Evolutionary conservation across 1,140 invertebrate genomes (phyloP).

Genomic region (Zophobas atratus): DNA sequence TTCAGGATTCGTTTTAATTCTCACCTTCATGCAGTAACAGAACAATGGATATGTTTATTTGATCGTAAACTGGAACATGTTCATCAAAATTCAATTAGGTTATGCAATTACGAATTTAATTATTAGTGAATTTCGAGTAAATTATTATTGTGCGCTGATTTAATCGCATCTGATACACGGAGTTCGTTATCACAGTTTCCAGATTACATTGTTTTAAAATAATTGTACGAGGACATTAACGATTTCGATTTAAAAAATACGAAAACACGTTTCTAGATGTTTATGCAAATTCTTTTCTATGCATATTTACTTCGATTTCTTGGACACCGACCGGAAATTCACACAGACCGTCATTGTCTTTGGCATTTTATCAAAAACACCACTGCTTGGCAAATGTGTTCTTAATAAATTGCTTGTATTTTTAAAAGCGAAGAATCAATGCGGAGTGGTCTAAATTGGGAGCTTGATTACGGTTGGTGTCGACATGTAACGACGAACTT

Average conservation of each 20-base stretch:
- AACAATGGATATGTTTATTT: conserved; percentile 42
- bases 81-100: conserved; percentile 43
- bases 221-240: too few species aligned
- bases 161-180: conserved; percentile 9
- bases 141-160: conserved; percentile 17
- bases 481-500: too few species aligned
- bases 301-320: background rate
- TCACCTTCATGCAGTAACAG: conserved; percentile 33
- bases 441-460: too few species aligned
- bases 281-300: conserved; percentile 28
- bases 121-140: conserved; percentile 36
- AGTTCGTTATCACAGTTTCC: conserved; percentile 7
- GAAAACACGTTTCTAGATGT: background rate
- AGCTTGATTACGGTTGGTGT: too few species aligned
- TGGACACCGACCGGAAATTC: conserved; percentile 34
- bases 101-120: conserved; percentile 43
- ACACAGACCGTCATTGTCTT: conserved; percentile 33
- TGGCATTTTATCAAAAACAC: conserved; percentile 37
- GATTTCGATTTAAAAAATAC: too few species aligned
- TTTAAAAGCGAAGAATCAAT: background rate
- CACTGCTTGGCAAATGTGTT: conserved; percentile 14
- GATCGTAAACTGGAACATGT: conserved; percentile 38
- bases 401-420: conserved; percentile 32
- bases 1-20: conserved; percentile 27
- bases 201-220: background rate